Conservation (phyloP, 2,113 vertebrate genomes). For the Hipposideros armiger region DNA sequence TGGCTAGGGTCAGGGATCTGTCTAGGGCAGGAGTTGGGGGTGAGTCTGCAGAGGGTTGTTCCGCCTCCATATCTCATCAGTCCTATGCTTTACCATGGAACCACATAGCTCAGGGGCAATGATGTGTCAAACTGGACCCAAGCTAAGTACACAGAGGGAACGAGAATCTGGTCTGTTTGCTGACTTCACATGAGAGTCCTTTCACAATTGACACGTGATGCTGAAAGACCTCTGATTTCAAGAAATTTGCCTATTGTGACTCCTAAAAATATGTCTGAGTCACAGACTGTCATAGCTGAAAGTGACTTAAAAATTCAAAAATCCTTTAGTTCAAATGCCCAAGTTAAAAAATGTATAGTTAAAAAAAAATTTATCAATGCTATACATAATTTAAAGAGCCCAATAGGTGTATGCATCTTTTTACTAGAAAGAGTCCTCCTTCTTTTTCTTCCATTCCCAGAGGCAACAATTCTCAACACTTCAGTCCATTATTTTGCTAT, state of each 20-base stretch:
- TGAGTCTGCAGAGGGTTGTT: accelerated
- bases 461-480: background rate
- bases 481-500: background rate
- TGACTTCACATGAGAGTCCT: background rate
- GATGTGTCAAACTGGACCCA: background rate
- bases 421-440: background rate
- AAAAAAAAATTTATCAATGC: background rate
- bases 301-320: background rate
- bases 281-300: background rate
- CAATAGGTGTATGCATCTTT: background rate
- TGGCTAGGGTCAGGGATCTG: background rate
- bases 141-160: background rate
- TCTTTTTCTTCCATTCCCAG: background rate
- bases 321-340: background rate
- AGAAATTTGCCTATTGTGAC: background rate
- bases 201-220: background rate
- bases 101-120: background rate
- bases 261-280: background rate
- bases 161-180: background rate
- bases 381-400: background rate
- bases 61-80: background rate
- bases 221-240: background rate
- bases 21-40: background rate
- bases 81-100: background rate
- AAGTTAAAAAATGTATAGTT: background rate